These are phyloP conservation scores for cat (Felis catus) DNA, from an alignment of 2,113 vertebrate genomes.

Conservation along the genomic window DNA sequence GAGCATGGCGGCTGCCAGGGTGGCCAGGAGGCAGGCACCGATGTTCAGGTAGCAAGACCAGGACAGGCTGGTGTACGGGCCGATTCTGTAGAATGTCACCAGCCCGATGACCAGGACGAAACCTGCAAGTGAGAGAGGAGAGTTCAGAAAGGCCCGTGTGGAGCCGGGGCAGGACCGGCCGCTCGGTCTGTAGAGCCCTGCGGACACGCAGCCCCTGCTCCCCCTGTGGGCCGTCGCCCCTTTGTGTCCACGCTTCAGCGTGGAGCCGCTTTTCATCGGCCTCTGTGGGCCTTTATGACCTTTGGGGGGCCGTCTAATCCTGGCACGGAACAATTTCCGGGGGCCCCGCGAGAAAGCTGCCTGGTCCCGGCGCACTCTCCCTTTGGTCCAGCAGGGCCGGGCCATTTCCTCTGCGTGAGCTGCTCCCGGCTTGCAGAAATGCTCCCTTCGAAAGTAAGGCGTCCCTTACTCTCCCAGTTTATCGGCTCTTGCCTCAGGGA, in stretches of 20 bases:
- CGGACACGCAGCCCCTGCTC: neutral
- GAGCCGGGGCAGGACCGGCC: neutral
- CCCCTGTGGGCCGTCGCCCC: neutral
- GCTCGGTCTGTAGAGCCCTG: neutral
- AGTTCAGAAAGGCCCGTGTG: neutral
- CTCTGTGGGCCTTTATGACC: neutral
- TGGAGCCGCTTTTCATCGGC: neutral
- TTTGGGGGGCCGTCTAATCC: neutral
- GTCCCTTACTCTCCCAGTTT: neutral
- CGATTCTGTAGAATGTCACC: conserved; percentile 97
- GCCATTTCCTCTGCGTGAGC: neutral
- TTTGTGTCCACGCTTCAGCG: rapidly evolving
- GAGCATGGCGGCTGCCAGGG: conserved; percentile 94
- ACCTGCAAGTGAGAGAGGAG: conserved; percentile 84
- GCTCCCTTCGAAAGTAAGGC: neutral
- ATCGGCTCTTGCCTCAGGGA: neutral
- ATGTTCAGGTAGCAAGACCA: conserved; percentile 99
- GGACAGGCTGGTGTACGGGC: conserved; percentile 94
- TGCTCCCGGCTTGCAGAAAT: neutral
- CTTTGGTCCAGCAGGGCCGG: neutral
- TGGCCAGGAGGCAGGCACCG: conserved; percentile 94
- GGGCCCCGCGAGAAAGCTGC: neutral
- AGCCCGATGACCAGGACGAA: conserved; percentile 97
- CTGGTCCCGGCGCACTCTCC: neutral
- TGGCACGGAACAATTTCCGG: neutral